phyloP scores from a whole-genome alignment of 1,140 invertebrate genomes.

The Scaptodrosophila lebanonensis region DNA sequence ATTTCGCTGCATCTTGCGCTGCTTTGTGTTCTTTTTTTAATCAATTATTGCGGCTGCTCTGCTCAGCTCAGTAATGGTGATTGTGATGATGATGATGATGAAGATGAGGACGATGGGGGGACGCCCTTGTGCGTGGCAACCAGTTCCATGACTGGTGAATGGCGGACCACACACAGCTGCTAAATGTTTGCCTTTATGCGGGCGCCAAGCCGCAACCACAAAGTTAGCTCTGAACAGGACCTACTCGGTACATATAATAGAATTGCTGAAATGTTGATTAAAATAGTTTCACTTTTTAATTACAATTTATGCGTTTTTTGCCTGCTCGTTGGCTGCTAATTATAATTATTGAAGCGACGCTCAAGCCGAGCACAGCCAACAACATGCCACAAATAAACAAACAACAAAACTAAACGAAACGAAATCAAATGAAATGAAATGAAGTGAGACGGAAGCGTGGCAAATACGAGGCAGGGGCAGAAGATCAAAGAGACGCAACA shows the following conservation, averaged over 20 bases:
- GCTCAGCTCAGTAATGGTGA: too few species aligned
- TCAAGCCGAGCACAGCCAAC: too few species aligned
- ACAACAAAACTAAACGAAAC: too few species aligned
- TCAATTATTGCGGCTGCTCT: constrained; percentile 56
- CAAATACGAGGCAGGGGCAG: too few species aligned
- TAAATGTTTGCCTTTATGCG: constrained; percentile 35
- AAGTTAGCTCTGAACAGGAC: neutral
- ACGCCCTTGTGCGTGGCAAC: neutral
- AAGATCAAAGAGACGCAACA: constrained; percentile 55
- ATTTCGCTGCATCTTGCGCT: constrained; percentile 20
- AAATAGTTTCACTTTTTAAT: constrained; percentile 75
- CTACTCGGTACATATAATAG: constrained; percentile 37
- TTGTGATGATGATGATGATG: too few species aligned
- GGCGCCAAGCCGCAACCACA: constrained; percentile 18
- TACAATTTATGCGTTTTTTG: constrained; percentile 56
- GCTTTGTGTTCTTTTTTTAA: constrained; percentile 66
- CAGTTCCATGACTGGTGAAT: constrained; percentile 13
- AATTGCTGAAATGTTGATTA: constrained; percentile 72
- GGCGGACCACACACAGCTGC: constrained; percentile 32
- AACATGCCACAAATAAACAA: too few species aligned
- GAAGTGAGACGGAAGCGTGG: too few species aligned
- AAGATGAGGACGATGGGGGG: constrained; percentile 1
- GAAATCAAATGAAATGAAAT: too few species aligned
- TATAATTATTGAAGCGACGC: constrained; percentile 57
- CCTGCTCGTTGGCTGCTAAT: constrained; percentile 43